These are phyloP conservation scores for Okapia johnstoni DNA, from an alignment of 2,113 vertebrate genomes.

Conservation along the genomic window DNA sequence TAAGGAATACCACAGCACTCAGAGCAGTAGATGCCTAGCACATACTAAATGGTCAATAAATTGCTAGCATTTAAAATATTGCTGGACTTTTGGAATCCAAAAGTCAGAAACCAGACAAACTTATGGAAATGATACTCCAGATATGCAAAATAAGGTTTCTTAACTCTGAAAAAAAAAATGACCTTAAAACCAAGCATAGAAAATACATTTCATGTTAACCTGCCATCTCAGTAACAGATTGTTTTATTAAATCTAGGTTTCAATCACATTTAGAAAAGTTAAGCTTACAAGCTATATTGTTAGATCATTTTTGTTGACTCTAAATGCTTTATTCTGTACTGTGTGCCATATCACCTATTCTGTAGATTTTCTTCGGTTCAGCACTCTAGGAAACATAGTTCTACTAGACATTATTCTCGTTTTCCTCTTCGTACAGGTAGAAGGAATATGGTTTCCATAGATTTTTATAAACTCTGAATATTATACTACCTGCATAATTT, in stretches of 20 bases:
- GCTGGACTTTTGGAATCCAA: background rate
- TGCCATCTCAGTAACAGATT: background rate
- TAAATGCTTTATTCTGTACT: background rate
- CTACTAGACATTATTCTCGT: background rate
- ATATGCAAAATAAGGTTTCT: background rate
- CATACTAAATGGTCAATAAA: background rate
- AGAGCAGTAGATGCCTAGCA: background rate
- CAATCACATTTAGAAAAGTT: background rate
- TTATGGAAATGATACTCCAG: background rate
- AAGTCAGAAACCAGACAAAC: background rate
- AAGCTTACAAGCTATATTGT: background rate
- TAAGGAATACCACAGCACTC: background rate
- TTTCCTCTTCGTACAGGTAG: background rate
- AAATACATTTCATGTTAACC: background rate
- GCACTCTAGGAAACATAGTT: background rate
- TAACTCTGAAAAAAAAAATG: background rate
- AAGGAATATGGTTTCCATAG: background rate
- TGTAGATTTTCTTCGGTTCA: background rate
- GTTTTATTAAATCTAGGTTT: background rate
- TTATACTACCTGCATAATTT: background rate
- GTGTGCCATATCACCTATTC: background rate
- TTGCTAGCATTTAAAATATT: background rate
- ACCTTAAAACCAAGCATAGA: background rate
- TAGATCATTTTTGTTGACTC: background rate
- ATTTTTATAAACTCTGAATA: slow-evolving; percentile 1